Percentiles rank a stretch among this genome's conserved stretches.
These are phyloP conservation scores for Pasiphila rectangulata DNA, from an alignment of 2,888 invertebrate species.

Conservation along the genomic window DNA sequence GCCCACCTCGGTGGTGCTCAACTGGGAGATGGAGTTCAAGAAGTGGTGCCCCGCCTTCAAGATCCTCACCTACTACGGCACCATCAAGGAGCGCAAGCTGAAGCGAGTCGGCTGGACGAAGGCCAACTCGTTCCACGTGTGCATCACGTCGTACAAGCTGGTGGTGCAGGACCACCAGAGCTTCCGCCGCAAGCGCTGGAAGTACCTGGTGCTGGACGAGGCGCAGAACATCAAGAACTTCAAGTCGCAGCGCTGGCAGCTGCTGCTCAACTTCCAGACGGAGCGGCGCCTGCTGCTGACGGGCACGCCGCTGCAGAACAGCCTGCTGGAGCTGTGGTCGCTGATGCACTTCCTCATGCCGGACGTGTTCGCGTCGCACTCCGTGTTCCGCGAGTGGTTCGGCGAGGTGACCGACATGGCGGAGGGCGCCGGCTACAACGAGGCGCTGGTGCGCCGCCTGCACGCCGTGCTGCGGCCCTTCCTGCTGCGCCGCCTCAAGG, in stretches of 20 bases:
- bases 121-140: constrained; percentile 98
- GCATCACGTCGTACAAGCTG: constrained; percentile 98
- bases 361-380: constrained; percentile 96
- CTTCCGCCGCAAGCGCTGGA: constrained; percentile 98
- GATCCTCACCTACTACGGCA: constrained; percentile 98
- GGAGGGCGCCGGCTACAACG: constrained; percentile 52
- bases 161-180: constrained; percentile 99
- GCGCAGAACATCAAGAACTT: constrained; percentile 99
- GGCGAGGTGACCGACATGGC: constrained; percentile 89
- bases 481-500: constrained; percentile 93
- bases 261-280: constrained; percentile 95
- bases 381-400: constrained; percentile 99
- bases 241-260: constrained; percentile 99
- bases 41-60: constrained; percentile 99
- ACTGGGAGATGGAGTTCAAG: constrained; percentile 99
- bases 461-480: constrained; percentile 92
- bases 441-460: constrained; percentile 61
- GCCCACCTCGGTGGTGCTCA: constrained; percentile 99
- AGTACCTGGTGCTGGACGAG: constrained; percentile 98
- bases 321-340: constrained; percentile 98
- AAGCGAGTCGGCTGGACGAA: constrained; percentile 98
- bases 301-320: constrained; percentile 97
- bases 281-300: constrained; percentile 94
- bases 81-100: constrained; percentile 95
- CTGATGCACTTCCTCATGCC: constrained; percentile 99